Evolutionary conservation across 2,888 invertebrate genomes (phyloP).

Genomic region (Micoletzkya japonica): DNA sequence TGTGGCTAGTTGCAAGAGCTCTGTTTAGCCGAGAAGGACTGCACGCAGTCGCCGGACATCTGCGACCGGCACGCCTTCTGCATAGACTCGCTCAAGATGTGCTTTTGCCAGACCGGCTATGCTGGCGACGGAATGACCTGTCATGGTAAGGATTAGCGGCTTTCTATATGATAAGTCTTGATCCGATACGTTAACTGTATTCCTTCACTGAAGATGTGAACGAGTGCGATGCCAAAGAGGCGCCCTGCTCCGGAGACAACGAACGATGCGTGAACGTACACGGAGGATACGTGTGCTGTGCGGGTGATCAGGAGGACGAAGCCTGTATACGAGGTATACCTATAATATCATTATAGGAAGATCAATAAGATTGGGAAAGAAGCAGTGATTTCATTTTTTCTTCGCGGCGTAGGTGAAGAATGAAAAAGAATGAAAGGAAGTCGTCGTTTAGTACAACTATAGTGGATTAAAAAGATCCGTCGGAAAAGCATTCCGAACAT

Average conservation of each 20-base stretch:
- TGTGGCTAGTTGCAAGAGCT: not conserved
- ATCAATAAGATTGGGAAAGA: no score
- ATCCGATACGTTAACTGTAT: not conserved
- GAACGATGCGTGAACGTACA: conserved; percentile 59
- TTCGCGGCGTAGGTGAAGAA: no score
- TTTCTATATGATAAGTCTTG: not conserved
- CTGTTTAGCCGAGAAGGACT: conserved; percentile 52
- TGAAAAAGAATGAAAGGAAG: no score
- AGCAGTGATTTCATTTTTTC: no score
- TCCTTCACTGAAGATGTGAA: conserved; percentile 50
- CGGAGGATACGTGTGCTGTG: conserved; percentile 64
- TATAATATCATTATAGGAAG: no score
- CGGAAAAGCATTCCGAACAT: no score
- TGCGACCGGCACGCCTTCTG: conserved; percentile 60
- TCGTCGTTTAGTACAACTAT: no score
- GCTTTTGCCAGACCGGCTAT: conserved; percentile 56
- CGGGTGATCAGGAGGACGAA: conserved; percentile 60
- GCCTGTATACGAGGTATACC: conserved; percentile 48
- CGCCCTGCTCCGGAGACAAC: conserved; percentile 45
- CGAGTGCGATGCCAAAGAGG: conserved; percentile 54
- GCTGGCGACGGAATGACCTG: conserved; percentile 58
- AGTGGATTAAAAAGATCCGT: no score
- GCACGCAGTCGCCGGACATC: conserved; percentile 47
- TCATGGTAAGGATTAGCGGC: conserved; percentile 37
- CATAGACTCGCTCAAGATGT: conserved; percentile 47